Base-by-base conservation (phyloP, 2,797 vertebrate species). In the Melanotaenia nigrans region DNA sequence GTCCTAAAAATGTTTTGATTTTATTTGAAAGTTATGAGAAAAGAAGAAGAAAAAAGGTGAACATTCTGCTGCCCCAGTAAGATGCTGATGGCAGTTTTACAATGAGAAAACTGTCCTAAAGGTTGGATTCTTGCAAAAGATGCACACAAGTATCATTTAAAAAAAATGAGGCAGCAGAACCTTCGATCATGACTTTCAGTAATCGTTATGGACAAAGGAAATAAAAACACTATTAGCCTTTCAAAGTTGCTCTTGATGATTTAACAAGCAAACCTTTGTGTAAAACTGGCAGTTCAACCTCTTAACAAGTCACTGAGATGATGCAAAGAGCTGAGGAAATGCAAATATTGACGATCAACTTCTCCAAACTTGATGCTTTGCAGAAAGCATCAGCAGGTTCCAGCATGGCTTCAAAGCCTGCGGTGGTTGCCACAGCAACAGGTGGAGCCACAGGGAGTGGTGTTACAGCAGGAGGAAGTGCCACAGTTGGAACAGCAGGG, bases 321-420 rank as follows among this genome's bases (percentile, higher is more conserved):
- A 22, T 64, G 20, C 12, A 25, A 0, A 67, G 32, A 68, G 1
- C 53, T 71, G 24, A 58, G 38, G 45, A 3, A 56, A 55, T 36
- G 16, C 9, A 12, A 12, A 20, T 14, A 40, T 32, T 73, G 64
- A 71, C 79, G 28, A 80, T 77, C 30, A 28, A 84, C 58, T 38
- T 79, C 67, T 79, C 57, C 56, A 77, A 40, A 85, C 81, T 38
- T 69, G 85, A 24, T 91, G 79, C 88, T 0, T 94, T 93, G 68
- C 93, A 94, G 93, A 93, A 89, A 75, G 79, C 80, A 69, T 59
- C 90, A 16, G 75, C 85, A 10, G 84, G 74, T 77, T 82, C 91
- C 1, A 22, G 79, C 72, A 90, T 92, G 88, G 85, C 90, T 69
- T 63, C 88, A 42, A 87, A 85, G 76, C 71, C 87, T 57, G 84